These are phyloP conservation scores for Cyphomyrus plagiostoma DNA, from an alignment of 2,113 vertebrate species.

Conservation along the genomic window DNA sequence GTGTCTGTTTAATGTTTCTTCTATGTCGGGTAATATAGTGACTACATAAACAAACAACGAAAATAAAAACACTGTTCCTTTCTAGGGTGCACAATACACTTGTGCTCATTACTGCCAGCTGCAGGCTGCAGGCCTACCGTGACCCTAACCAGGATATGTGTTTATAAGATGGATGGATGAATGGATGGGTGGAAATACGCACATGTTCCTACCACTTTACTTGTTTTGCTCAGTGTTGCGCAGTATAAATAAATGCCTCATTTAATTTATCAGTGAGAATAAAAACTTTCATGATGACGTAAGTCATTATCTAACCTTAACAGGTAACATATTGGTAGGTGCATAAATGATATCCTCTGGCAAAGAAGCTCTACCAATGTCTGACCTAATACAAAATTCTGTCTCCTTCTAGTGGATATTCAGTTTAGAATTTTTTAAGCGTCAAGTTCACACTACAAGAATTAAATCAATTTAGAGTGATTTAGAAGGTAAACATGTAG, in stretches of 20 bases:
- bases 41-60: neutral
- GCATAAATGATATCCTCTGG: neutral
- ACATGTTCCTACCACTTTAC: neutral
- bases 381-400: neutral
- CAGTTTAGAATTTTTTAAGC: neutral
- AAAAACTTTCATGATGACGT: neutral
- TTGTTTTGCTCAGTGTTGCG: neutral
- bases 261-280: neutral
- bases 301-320: neutral
- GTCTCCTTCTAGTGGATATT: slow-evolving; percentile 1
- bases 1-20: neutral
- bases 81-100: neutral
- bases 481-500: neutral
- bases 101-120: neutral
- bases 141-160: neutral
- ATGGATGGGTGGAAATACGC: neutral
- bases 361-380: neutral
- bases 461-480: neutral
- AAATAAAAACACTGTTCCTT: neutral
- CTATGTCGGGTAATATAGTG: neutral
- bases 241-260: neutral
- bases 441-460: neutral
- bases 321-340: neutral
- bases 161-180: neutral
- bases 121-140: neutral